phyloP scores from a whole-genome alignment of 2,113 vertebrate genomes.

The Callipepla squamata region DNA sequence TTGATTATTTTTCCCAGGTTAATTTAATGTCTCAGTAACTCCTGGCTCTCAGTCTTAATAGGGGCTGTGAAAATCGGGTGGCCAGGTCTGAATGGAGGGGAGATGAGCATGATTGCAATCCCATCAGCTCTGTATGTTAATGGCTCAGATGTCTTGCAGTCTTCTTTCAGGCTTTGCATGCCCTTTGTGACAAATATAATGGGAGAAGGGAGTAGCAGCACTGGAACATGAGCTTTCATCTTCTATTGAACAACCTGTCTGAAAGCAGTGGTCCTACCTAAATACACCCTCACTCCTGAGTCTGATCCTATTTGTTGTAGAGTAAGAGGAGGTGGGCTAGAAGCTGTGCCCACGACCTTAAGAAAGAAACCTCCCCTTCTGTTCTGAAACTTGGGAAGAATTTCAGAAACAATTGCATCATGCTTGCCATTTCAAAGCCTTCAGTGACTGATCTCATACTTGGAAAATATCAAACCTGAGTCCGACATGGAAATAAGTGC shows the following conservation, averaged over 20 bases:
- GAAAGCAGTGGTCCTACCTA: constrained; percentile 16
- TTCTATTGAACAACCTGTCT: neutral
- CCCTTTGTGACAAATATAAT: neutral
- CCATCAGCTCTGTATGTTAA: neutral
- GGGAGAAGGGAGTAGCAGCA: neutral
- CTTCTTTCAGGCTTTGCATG: neutral
- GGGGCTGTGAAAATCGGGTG: neutral
- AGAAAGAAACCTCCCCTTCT: neutral
- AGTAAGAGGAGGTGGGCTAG: neutral
- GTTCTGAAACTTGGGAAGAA: neutral
- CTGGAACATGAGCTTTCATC: neutral
- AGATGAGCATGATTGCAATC: neutral
- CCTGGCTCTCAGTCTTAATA: neutral
- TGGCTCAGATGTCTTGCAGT: neutral
- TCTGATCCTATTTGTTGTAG: neutral
- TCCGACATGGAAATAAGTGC: neutral
- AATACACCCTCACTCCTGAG: neutral
- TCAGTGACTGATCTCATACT: neutral
- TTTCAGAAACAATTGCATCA: constrained; percentile 18
- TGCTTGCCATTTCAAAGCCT: constrained; percentile 19
- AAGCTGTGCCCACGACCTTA: neutral
- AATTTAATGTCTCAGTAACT: neutral
- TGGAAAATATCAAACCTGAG: constrained; percentile 35
- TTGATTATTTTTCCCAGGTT: neutral
- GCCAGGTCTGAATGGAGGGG: neutral